A percentile compares a stretch with the other conserved stretches of the same genome.
phyloP scores from a whole-genome alignment of 2,113 vertebrate species.

The Salvelinus sp. region DNA sequence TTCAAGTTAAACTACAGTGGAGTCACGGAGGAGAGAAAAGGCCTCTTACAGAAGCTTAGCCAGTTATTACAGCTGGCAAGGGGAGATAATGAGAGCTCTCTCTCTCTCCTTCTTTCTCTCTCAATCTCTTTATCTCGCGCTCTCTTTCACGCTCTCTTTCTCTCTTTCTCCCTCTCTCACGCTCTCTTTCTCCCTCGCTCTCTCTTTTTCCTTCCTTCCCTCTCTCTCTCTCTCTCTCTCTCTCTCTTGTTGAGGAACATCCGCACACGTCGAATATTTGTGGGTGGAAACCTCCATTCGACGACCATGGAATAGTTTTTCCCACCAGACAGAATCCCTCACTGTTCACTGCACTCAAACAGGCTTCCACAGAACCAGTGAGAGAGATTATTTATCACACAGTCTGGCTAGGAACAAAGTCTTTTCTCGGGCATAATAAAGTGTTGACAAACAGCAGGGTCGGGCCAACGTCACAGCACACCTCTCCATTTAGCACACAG shows the following conservation, averaged over 20 bases:
- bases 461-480: too few relatives aligned
- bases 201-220: too few relatives aligned
- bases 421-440: too few relatives aligned
- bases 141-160: too few relatives aligned
- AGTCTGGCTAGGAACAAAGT: too few relatives aligned
- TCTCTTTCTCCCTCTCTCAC: too few relatives aligned
- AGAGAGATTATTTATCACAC: too few relatives aligned
- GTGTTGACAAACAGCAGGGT: too few relatives aligned
- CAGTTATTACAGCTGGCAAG: slow-evolving; percentile 59
- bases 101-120: background rate
- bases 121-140: background rate
- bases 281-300: slow-evolving; percentile 53
- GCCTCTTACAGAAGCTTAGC: background rate
- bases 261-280: slow-evolving; percentile 56
- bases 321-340: background rate
- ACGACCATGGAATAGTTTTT: slow-evolving; percentile 22
- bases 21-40: slow-evolving; percentile 36
- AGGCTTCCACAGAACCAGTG: too few relatives aligned
- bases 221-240: background rate
- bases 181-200: too few relatives aligned
- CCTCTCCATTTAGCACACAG: too few relatives aligned
- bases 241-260: slow-evolving; percentile 12
- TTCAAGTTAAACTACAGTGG: slow-evolving; percentile 22
- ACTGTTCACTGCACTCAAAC: too few relatives aligned
- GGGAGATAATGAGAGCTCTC: slow-evolving; percentile 49